These are phyloP conservation scores for Siderastrea siderea DNA, from an alignment of 92 coral and sea anemone genomes.

Conservation along the genomic window DNA sequence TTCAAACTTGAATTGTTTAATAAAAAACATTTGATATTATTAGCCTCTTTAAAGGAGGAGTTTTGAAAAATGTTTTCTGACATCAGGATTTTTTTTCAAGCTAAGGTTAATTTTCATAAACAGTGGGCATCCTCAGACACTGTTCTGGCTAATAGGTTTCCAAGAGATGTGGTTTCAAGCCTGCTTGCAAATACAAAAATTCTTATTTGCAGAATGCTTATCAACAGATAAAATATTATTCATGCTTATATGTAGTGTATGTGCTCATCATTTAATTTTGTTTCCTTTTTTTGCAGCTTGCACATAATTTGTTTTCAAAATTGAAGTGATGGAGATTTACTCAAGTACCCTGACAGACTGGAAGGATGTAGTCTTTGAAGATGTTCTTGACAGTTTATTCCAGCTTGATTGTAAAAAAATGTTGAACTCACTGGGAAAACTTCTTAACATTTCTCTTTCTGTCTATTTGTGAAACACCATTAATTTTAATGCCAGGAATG, in stretches of 20 bases:
- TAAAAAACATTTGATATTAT: not conserved
- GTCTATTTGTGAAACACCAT: slow-evolving; percentile 2
- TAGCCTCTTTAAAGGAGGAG: too few species aligned
- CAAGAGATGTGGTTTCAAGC: not conserved
- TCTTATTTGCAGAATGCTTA: not conserved
- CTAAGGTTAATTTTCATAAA: too few species aligned
- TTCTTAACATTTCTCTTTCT: not conserved
- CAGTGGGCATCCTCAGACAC: too few species aligned
- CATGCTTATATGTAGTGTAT: not conserved
- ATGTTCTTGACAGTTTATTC: not conserved
- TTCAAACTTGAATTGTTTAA: not conserved
- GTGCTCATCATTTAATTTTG: not conserved
- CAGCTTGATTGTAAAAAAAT: slow-evolving; percentile 14
- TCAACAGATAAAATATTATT: not conserved
- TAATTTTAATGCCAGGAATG: slow-evolving; percentile 8
- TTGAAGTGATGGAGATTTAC: slow-evolving; percentile 73
- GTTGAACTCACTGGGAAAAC: not conserved
- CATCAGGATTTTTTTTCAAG: too few species aligned
- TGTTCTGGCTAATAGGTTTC: too few species aligned
- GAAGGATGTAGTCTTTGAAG: not conserved
- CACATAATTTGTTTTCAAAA: slow-evolving; percentile 86
- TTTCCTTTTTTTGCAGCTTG: slow-evolving; percentile 70
- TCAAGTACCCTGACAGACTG: not conserved
- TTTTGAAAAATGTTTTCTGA: too few species aligned
- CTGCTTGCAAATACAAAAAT: not conserved